These are phyloP conservation scores for Heliocidaris tuberculata DNA, from an alignment of 35 echinoderm and acorn worm species.

Conservation along the genomic window DNA sequence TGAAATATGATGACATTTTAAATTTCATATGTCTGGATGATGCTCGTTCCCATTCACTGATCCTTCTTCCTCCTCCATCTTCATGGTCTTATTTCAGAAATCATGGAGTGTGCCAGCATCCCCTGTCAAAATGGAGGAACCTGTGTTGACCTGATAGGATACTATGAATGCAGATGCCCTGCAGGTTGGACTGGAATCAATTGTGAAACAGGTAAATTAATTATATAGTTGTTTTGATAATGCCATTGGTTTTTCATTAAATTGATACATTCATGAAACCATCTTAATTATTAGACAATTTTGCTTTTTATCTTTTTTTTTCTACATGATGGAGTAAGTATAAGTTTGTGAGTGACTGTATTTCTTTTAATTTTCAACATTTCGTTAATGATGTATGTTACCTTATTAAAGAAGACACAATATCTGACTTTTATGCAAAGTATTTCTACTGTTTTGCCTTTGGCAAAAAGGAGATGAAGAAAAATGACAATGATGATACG, in stretches of 20 bases:
- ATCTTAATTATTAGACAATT: not conserved
- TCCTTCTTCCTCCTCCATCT: not conserved
- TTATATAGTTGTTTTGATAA: too few species aligned
- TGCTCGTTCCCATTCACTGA: too few species aligned
- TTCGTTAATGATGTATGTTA: too few species aligned
- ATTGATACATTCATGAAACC: too few species aligned
- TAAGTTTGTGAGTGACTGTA: not conserved
- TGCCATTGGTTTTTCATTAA: too few species aligned
- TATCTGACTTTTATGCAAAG: too few species aligned
- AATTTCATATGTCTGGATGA: not conserved
- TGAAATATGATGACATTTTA: not conserved
- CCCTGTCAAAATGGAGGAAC: slow-evolving; percentile 68
- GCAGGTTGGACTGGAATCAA: slow-evolving; percentile 55
- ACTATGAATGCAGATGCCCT: slow-evolving; percentile 60
- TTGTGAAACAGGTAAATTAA: slow-evolving; percentile 53
- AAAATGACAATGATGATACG: too few species aligned
- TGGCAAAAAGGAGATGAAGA: too few species aligned
- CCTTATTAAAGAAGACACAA: too few species aligned
- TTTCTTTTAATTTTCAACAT: not conserved
- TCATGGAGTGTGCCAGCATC: slow-evolving; percentile 68
- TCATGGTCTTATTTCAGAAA: slow-evolving; percentile 28
- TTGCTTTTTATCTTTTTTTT: not conserved
- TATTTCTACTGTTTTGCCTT: too few species aligned
- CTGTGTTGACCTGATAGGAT: slow-evolving; percentile 62
- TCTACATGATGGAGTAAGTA: not conserved